Conservation (phyloP, 2,888 invertebrate genomes). For the Phasia obesa region DNA sequence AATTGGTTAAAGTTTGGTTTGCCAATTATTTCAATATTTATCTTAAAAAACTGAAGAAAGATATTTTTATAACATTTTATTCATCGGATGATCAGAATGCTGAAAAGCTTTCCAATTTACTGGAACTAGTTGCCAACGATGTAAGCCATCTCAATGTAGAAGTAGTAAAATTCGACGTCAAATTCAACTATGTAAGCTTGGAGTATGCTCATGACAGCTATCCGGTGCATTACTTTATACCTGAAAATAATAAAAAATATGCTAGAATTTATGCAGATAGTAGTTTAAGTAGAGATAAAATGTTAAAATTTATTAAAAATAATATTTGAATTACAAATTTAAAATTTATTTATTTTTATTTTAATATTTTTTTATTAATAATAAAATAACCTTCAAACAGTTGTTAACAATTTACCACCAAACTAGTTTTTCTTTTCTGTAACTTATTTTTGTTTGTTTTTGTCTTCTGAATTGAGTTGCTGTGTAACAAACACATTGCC, state of each 20-base stretch:
- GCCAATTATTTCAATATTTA: constrained; percentile 36
- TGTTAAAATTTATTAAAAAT: constrained; percentile 37
- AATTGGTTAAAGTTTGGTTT: constrained; percentile 36
- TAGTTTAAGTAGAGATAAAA: neutral
- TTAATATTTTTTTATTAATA: too few relatives aligned
- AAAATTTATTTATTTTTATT: too few relatives aligned
- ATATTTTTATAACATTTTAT: constrained; percentile 54
- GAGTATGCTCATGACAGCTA: constrained; percentile 36
- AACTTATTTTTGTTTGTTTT: too few relatives aligned
- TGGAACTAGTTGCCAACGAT: neutral
- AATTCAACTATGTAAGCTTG: constrained; percentile 42
- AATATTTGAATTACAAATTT: neutral
- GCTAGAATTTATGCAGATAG: neutral
- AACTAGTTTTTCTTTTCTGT: too few relatives aligned
- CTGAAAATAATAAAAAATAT: constrained; percentile 16
- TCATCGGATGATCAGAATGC: constrained; percentile 12
- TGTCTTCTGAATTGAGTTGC: too few relatives aligned
- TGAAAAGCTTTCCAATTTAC: neutral
- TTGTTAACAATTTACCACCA: too few relatives aligned
- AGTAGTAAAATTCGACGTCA: constrained; percentile 37
- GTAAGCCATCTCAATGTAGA: constrained; percentile 7
- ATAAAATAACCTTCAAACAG: too few relatives aligned
- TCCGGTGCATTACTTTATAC: constrained; percentile 51
- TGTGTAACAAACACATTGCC: too few relatives aligned
- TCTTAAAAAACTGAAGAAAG: constrained; percentile 16